These are phyloP conservation scores for Drosophila neonasuta DNA, from an alignment of 2,888 invertebrate species.

Conservation along the genomic window DNA sequence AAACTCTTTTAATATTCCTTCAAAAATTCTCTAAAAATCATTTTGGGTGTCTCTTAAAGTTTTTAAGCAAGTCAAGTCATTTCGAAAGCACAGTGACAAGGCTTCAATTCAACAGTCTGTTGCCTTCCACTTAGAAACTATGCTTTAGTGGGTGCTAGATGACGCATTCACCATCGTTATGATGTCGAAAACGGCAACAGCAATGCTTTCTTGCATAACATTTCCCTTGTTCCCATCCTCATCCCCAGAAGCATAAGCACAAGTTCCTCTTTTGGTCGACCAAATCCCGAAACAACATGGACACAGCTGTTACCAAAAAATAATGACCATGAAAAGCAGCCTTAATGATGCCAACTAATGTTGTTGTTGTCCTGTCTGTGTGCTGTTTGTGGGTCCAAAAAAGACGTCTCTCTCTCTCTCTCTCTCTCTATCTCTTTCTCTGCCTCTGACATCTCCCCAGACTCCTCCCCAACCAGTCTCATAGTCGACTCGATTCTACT, in stretches of 20 bases:
- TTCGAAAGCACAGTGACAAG: constrained; percentile 35
- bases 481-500: constrained; percentile 6
- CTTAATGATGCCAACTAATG: constrained; percentile 82
- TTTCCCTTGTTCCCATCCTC: constrained; percentile 1
- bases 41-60: constrained; percentile 6
- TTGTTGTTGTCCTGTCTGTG: constrained; percentile 40
- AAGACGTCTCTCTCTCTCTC: constrained; percentile 9
- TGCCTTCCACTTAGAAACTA: constrained; percentile 62
- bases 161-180: constrained; percentile 65
- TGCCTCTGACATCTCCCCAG: background rate
- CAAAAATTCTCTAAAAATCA: background rate
- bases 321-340: constrained; percentile 82
- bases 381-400: constrained; percentile 15
- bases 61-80: constrained; percentile 27
- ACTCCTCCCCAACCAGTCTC: background rate
- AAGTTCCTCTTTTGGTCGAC: constrained; percentile 49
- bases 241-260: background rate
- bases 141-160: constrained; percentile 76
- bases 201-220: constrained; percentile 11
- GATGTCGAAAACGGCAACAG: constrained; percentile 45
- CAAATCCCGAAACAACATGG: constrained; percentile 72
- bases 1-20: background rate
- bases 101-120: constrained; percentile 60
- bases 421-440: background rate
- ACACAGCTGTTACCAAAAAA: constrained; percentile 81